Conservation (phyloP, 2,113 vertebrate genomes). For the Hylia prasina region DNA sequence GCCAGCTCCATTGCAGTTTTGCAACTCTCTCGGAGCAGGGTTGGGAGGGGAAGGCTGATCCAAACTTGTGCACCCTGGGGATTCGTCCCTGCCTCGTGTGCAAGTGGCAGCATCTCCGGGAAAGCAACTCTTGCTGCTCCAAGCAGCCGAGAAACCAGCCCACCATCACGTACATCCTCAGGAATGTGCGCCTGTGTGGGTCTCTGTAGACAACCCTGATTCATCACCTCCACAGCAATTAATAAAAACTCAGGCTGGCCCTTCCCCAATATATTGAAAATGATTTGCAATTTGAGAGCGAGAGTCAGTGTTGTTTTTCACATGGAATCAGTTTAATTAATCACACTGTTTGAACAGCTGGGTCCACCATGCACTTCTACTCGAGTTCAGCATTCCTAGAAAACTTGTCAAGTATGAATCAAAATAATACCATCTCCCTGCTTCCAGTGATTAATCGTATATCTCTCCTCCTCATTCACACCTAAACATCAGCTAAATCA, state of each 20-base stretch:
- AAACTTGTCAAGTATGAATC: conserved; percentile 81
- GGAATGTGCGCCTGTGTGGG: conserved; percentile 53
- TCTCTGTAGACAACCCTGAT: conserved; percentile 55
- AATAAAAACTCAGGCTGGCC: conserved; percentile 62
- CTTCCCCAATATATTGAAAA: conserved; percentile 70
- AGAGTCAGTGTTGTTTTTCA: conserved; percentile 88
- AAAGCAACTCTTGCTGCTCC: not conserved
- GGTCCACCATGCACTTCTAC: conserved; percentile 77
- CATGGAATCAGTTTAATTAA: conserved; percentile 98
- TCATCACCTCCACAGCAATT: conserved; percentile 66
- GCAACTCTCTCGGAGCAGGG: not conserved
- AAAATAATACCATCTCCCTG: conserved; percentile 78
- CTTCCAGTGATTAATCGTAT: conserved; percentile 69
- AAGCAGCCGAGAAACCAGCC: not conserved
- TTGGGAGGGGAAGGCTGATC: not conserved
- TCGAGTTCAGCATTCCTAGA: conserved; percentile 74
- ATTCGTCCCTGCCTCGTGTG: not conserved
- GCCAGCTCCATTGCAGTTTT: not conserved
- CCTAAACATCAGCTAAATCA: conserved; percentile 75
- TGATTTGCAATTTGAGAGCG: conserved; percentile 75
- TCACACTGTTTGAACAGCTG: conserved; percentile 99
- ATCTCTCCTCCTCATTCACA: conserved; percentile 74
- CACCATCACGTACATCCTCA: conserved; percentile 52
- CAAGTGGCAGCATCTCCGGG: not conserved
- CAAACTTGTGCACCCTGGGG: accelerated